These are phyloP conservation scores for Microcebus tavaratra DNA, from an alignment of 2,113 vertebrate species.

Conservation along the genomic window DNA sequence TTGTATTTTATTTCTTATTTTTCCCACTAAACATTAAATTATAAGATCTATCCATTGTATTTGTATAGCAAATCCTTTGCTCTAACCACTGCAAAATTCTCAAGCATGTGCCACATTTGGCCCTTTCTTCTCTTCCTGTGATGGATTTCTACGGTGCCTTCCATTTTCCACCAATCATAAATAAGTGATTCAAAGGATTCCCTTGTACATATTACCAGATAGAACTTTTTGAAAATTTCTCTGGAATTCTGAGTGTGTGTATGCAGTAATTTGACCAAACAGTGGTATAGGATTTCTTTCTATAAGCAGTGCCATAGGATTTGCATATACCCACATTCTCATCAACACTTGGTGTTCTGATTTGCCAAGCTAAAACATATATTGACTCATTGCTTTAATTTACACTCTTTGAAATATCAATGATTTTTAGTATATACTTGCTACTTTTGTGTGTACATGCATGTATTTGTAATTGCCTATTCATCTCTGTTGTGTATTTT, in stretches of 20 bases:
- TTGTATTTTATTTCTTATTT: not conserved
- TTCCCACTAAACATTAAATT: not conserved
- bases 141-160: not conserved
- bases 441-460: not conserved
- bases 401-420: not conserved
- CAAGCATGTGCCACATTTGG: not conserved
- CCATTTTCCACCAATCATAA: not conserved
- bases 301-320: not conserved
- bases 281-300: not conserved
- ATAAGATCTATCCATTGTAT: not conserved
- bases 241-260: not conserved
- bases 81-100: not conserved
- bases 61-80: not conserved
- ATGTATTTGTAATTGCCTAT: not conserved
- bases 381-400: not conserved
- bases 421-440: not conserved
- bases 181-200: not conserved
- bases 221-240: not conserved
- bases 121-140: not conserved
- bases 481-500: not conserved
- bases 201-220: not conserved
- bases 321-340: not conserved
- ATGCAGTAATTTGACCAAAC: not conserved
- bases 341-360: not conserved
- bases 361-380: not conserved